Evolutionary conservation across 1,140 invertebrate species (phyloP), one percentile per base, ranked within the genome.

Genomic region (Maniola jurtina): DNA sequence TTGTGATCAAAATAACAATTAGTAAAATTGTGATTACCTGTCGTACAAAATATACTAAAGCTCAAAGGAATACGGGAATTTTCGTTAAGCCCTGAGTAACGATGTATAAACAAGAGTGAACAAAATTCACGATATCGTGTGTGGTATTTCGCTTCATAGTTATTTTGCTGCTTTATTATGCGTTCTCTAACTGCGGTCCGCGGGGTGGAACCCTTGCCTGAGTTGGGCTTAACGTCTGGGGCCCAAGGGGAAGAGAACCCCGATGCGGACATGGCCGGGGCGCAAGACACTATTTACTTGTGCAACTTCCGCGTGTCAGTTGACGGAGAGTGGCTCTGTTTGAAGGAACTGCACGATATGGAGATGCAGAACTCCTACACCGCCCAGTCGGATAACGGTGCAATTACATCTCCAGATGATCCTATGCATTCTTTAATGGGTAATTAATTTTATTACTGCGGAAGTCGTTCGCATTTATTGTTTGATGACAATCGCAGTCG

Each of bases 281-380:
- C 97, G 38, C 96, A 98, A 90, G 97, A 99, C 88, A 99, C 97
- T 13, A 98, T 99, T 84, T 99, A 99, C 90, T 88, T 99, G 83
- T 99, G 98, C 92, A 99, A 99, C 88, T 99, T 99, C 89, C 95
- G 98, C 35, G 98, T 99, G 0, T 98, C 97, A 25, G 98, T 99
- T 9, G 97, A 99, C 81, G 98, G 98, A 36, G 98, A 99, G 87
- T 99, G 98, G 98, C 92, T 99, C n/a, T 99, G 98, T 86, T 90
- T 99, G 33, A 97, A 97, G 83, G 97, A 99, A 88, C 92, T 99
- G 48, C 96, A 97, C 68, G 97, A 98, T 88, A 95, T 98, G 72
- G 96, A 98, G 14, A 94, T 95, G 92, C 94, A 94, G 50, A 93
- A 95, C 68, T 94, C 94, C 0, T 92, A 93, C 85, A 92, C 92